These are phyloP conservation scores for Protaetia brevitarsis DNA, from an alignment of 1,140 invertebrate species.

Conservation along the genomic window DNA sequence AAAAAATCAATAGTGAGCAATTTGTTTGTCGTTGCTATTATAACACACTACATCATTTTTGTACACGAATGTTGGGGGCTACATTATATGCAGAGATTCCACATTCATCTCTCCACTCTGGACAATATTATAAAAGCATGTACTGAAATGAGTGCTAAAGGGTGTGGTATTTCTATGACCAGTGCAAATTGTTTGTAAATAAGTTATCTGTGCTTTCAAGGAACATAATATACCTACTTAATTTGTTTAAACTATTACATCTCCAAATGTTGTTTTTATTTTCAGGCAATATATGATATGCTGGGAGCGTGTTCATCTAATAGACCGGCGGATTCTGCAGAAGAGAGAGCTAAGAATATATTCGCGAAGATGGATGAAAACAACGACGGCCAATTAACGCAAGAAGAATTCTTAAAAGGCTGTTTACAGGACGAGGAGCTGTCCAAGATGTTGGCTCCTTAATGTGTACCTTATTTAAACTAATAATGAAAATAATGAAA, in stretches of 20 bases:
- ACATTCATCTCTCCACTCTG: too few relatives aligned
- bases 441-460: constrained; percentile 92
- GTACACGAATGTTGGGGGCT: too few relatives aligned
- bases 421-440: constrained; percentile 97
- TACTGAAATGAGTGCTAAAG: too few relatives aligned
- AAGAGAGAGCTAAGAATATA: constrained; percentile 96
- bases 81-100: too few relatives aligned
- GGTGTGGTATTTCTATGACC: too few relatives aligned
- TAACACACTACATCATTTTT: too few relatives aligned
- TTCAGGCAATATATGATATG: constrained; percentile 99
- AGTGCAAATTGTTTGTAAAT: too few relatives aligned
- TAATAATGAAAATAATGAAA: constrained; percentile 14
- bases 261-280: constrained; percentile 35
- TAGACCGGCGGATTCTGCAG: constrained; percentile 85
- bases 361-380: constrained; percentile 99
- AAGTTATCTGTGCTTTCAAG: too few relatives aligned
- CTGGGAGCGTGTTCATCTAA: constrained; percentile 91
- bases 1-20: too few relatives aligned
- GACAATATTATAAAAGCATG: too few relatives aligned
- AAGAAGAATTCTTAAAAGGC: constrained; percentile 98
- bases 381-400: constrained; percentile 95
- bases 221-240: neutral
- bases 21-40: too few relatives aligned
- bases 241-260: neutral
- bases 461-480: constrained; percentile 51